A percentile compares a stretch with the other conserved stretches of the same genome.
Evolutionary conservation across 1,140 invertebrate genomes (phyloP).

Genomic region (Ooceraea biroi): DNA sequence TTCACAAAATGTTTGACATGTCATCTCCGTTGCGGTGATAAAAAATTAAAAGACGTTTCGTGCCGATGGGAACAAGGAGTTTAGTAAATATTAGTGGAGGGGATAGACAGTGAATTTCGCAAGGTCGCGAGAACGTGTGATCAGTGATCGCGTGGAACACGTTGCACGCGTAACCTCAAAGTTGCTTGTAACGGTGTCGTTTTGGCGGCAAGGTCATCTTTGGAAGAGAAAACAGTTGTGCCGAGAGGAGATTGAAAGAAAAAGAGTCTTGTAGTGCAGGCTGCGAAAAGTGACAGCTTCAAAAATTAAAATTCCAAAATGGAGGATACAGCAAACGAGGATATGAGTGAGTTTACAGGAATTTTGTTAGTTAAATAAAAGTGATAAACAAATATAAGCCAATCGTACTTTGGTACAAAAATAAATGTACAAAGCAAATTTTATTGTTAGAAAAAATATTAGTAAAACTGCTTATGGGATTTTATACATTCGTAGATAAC

Average conservation of each 20-base stretch:
- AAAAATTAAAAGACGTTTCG: background rate
- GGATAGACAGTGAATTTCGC: background rate
- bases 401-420: too few species aligned
- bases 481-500: too few species aligned
- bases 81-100: background rate
- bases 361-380: too few species aligned
- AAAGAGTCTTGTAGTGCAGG: background rate
- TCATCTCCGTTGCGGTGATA: background rate
- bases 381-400: too few species aligned
- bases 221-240: background rate
- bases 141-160: constrained; percentile 6
- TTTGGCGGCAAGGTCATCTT: constrained; percentile 25
- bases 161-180: constrained; percentile 64
- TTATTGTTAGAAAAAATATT: too few species aligned
- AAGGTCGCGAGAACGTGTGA: constrained; percentile 31
- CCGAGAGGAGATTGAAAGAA: background rate
- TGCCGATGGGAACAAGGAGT: background rate
- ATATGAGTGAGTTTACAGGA: too few species aligned
- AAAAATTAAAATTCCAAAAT: too few species aligned
- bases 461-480: too few species aligned
- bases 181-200: constrained; percentile 1
- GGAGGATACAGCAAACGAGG: too few species aligned
- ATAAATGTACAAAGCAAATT: too few species aligned
- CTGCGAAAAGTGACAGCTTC: background rate
- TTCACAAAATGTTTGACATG: background rate